Evolutionary conservation across 2,888 invertebrate genomes (phyloP).

Genomic region (Euclidia mi): DNA sequence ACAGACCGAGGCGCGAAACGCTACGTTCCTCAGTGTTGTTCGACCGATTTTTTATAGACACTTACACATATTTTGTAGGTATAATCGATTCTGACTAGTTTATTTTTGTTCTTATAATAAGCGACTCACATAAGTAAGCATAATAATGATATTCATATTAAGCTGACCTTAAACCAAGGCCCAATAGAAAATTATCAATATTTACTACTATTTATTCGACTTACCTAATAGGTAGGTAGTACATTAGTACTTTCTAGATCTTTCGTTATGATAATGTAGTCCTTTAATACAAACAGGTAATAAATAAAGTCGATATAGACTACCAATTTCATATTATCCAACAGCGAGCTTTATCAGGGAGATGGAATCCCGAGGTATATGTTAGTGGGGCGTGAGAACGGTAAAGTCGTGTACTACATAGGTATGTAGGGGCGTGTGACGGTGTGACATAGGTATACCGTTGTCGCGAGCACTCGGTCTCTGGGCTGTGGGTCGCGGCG

Average conservation of each 20-base stretch:
- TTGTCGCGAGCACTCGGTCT: slow-evolving; percentile 74
- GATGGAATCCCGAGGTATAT: neutral
- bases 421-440: slow-evolving; percentile 19
- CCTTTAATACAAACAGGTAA: too few species aligned
- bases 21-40: slow-evolving; percentile 77
- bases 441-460: slow-evolving; percentile 49
- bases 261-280: too few species aligned
- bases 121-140: slow-evolving; percentile 1
- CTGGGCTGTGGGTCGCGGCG: slow-evolving; percentile 82
- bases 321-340: too few species aligned
- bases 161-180: too few species aligned
- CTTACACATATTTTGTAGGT: slow-evolving; percentile 32
- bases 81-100: slow-evolving; percentile 35
- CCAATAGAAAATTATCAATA: too few species aligned
- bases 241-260: too few species aligned
- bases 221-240: too few species aligned
- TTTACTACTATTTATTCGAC: too few species aligned
- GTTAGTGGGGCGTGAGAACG: neutral
- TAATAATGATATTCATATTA: too few species aligned
- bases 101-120: slow-evolving; percentile 24
- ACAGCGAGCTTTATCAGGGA: neutral
- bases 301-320: too few species aligned
- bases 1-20: slow-evolving; percentile 80
- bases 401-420: slow-evolving; percentile 14
- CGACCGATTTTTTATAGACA: slow-evolving; percentile 77